Conservation (phyloP, 2,113 vertebrate genomes). For the Nycticryphes semicollaris region DNA sequence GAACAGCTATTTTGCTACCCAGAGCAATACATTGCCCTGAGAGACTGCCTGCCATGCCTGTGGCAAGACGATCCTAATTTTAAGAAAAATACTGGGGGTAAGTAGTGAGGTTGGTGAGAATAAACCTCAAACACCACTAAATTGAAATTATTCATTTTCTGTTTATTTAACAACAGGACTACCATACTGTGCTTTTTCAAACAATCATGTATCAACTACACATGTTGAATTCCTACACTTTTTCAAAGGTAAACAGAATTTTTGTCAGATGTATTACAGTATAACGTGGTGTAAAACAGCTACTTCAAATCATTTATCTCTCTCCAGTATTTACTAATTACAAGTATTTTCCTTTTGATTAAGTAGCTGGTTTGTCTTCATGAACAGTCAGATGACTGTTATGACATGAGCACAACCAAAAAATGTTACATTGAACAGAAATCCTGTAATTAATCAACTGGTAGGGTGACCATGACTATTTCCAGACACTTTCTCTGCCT, state of each 20-base stretch:
- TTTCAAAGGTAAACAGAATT: not conserved
- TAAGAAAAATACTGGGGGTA: not conserved
- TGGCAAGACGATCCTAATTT: not conserved
- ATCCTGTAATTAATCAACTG: slow-evolving; percentile 36
- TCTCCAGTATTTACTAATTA: not conserved
- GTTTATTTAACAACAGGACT: not conserved
- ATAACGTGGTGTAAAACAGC: not conserved
- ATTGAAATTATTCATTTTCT: not conserved
- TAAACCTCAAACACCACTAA: not conserved
- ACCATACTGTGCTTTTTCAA: not conserved
- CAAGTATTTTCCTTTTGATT: not conserved
- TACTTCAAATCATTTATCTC: not conserved
- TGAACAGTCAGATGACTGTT: not conserved
- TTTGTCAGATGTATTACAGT: not conserved
- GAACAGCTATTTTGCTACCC: not conserved
- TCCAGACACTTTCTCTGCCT: slow-evolving; percentile 52
- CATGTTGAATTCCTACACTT: not conserved
- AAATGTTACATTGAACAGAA: slow-evolving; percentile 26
- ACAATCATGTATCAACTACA: not conserved
- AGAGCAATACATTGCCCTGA: not conserved
- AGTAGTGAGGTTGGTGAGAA: not conserved
- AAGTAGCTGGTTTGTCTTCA: slow-evolving; percentile 3
- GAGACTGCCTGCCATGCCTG: accelerated
- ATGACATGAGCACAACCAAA: slow-evolving; percentile 21
- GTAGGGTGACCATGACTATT: slow-evolving; percentile 31